Conservation (phyloP, 2,888 invertebrate species). For the Spisula subtruncata region DNA sequence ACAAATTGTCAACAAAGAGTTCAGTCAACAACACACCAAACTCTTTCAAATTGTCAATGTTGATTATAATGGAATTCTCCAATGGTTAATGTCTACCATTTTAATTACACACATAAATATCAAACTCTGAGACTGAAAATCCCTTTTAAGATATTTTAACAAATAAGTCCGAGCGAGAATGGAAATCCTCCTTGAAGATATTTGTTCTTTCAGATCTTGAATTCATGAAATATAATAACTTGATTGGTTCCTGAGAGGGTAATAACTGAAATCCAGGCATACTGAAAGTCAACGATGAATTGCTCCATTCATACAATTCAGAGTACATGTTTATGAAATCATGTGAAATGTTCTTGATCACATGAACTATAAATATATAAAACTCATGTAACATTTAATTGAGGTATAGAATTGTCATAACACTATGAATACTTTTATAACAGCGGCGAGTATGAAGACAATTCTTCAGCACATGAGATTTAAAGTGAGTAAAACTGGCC, state of each 20-base stretch:
- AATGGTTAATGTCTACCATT: background rate
- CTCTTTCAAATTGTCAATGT: background rate
- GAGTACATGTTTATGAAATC: background rate
- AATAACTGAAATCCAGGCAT: slow-evolving; percentile 14
- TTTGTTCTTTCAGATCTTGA: background rate
- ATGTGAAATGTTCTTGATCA: slow-evolving; percentile 1
- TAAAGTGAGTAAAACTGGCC: slow-evolving; percentile 16
- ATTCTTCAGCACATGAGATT: slow-evolving; percentile 12
- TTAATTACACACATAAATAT: background rate
- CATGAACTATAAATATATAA: slow-evolving; percentile 21
- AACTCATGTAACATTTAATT: slow-evolving; percentile 9
- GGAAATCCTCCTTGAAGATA: background rate
- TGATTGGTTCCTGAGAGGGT: slow-evolving; percentile 11
- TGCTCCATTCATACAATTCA: background rate
- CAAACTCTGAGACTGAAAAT: background rate
- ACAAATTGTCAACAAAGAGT: no score
- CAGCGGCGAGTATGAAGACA: background rate
- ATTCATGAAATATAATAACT: slow-evolving; percentile 4
- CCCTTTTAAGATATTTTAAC: background rate
- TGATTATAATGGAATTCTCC: background rate
- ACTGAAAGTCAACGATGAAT: slow-evolving; percentile 11
- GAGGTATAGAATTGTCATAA: slow-evolving; percentile 9
- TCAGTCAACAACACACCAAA: background rate
- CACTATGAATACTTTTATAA: slow-evolving; percentile 21
- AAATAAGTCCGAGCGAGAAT: slow-evolving; percentile 2